Conservation (phyloP, 2,797 vertebrate genomes). For the Melanotaenia maccullochi region DNA sequence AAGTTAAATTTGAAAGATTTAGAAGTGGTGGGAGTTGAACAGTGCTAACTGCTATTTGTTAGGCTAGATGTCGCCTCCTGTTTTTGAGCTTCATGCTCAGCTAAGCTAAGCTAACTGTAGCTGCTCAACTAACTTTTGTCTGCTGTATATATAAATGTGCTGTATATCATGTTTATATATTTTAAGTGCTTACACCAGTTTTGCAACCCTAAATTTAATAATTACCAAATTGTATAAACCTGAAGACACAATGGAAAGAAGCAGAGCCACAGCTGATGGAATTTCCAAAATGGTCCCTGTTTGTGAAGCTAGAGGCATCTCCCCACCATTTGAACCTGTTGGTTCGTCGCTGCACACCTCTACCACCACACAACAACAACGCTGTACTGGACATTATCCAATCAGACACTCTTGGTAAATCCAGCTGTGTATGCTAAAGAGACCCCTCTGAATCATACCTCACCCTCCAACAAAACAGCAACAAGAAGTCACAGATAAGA, state of each 20-base stretch:
- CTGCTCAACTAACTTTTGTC: not conserved
- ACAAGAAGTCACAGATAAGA: conserved; percentile 60
- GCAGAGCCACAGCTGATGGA: conserved; percentile 19
- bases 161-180: conserved; percentile 12
- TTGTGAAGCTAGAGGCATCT: conserved; percentile 29
- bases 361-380: not conserved
- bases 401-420: conserved; percentile 22
- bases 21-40: not conserved
- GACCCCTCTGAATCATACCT: conserved; percentile 24
- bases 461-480: conserved; percentile 47
- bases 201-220: conserved; percentile 11
- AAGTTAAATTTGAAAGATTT: not conserved
- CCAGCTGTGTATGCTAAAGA: conserved; percentile 25
- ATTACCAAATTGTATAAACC: conserved; percentile 13
- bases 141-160: conserved; percentile 5
- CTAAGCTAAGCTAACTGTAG: conserved; percentile 14
- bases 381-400: conserved; percentile 13
- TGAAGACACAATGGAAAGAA: not conserved
- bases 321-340: conserved; percentile 29
- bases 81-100: conserved; percentile 16
- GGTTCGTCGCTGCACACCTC: conserved; percentile 23
- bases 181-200: conserved; percentile 14
- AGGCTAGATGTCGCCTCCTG: not conserved
- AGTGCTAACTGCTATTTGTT: not conserved
- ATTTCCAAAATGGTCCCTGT: conserved; percentile 9